Evolutionary conservation across 1,140 invertebrate species (phyloP).

Genomic region (Phocides pigmalion): DNA sequence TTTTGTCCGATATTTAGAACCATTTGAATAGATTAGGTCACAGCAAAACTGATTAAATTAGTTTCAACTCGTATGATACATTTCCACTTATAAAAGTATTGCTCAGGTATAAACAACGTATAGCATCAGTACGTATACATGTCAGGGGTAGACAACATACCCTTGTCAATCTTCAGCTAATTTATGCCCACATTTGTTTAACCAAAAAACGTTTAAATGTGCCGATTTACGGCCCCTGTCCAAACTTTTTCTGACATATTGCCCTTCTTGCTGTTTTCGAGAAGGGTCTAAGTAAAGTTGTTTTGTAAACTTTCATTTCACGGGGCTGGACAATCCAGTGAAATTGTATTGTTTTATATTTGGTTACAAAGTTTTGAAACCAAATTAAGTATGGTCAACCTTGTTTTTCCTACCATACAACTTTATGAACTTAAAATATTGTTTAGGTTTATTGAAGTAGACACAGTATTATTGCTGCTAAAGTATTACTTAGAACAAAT

Average conservation of each 20-base stretch:
- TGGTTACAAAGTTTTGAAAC: conserved; percentile 2
- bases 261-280: conserved; percentile 48
- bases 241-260: conserved; percentile 60
- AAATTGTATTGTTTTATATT: conserved; percentile 12
- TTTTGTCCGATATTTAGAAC: no score
- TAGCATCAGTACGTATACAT: conserved; percentile 7
- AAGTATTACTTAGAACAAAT: no score
- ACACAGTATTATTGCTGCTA: no score
- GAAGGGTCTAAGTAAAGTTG: conserved; percentile 16
- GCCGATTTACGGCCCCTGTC: conserved; percentile 66
- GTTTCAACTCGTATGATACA: not conserved
- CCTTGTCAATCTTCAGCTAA: conserved; percentile 73
- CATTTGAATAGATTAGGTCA: no score
- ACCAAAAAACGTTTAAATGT: conserved; percentile 75
- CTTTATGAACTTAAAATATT: no score
- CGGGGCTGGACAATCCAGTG: conserved; percentile 1
- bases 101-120: conserved; percentile 6
- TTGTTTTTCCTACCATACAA: no score
- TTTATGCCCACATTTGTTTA: conserved; percentile 76
- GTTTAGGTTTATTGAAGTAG: no score
- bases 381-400: not conserved
- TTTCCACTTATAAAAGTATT: not conserved
- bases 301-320: conserved; percentile 24
- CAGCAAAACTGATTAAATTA: no score
- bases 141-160: conserved; percentile 44